Evolutionary conservation across 1,140 invertebrate genomes (phyloP).

Genomic region (Bombus impatiens): DNA sequence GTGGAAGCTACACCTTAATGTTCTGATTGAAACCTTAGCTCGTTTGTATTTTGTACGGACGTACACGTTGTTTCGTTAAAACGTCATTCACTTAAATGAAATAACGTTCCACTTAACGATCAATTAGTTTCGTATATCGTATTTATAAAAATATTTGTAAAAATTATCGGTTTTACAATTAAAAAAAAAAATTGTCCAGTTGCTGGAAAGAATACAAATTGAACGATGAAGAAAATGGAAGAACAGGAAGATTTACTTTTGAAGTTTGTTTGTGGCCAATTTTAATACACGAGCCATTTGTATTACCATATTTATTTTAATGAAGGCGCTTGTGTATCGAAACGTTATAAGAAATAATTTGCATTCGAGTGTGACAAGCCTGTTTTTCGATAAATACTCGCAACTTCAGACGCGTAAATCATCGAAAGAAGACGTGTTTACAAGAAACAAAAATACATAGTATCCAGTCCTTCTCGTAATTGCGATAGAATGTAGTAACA

Average conservation of each 20-base stretch:
- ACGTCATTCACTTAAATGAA: background rate
- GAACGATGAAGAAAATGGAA: no score
- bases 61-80: background rate
- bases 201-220: background rate
- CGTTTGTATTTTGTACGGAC: background rate
- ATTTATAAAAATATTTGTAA: background rate
- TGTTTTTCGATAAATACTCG: background rate
- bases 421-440: background rate
- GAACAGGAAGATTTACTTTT: background rate
- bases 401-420: background rate
- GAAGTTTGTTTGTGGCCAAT: background rate
- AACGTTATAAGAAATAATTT: background rate
- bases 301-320: no score
- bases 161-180: background rate
- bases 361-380: background rate
- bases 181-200: background rate
- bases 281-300: no score
- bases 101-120: background rate
- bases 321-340: no score
- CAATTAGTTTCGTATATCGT: no score
- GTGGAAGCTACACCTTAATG: background rate
- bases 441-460: background rate
- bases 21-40: conserved; percentile 8
- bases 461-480: conserved; percentile 3
- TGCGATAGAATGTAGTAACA: conserved; percentile 15